Conservation (phyloP, 2,113 vertebrate genomes). For the Apaloderma vittatum region DNA sequence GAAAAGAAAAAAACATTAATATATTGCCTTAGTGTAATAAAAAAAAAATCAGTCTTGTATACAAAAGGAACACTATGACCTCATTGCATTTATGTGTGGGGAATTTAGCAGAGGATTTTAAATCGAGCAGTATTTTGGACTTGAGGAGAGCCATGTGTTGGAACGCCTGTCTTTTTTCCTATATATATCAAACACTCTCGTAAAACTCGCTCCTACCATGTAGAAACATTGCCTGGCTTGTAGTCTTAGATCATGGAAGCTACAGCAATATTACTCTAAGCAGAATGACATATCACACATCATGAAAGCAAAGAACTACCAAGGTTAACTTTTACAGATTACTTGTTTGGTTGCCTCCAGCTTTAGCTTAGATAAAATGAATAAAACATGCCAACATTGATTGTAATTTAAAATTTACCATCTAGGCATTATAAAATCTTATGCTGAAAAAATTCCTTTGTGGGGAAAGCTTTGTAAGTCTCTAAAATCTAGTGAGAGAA, state of each 20-base stretch:
- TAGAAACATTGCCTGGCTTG: neutral
- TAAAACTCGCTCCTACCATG: neutral
- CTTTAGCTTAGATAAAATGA: neutral
- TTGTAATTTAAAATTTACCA: neutral
- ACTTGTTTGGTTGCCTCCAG: neutral
- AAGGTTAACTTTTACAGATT: neutral
- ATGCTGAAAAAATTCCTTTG: neutral
- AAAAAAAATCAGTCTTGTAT: neutral
- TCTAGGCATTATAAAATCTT: neutral
- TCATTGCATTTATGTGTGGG: neutral
- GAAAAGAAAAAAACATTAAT: neutral
- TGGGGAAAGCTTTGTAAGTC: neutral
- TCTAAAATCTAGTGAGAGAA: neutral
- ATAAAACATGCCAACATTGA: neutral
- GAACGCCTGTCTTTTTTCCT: neutral
- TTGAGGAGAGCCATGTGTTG: neutral
- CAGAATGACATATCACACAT: rapidly evolving
- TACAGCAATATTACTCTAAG: neutral
- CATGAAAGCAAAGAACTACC: neutral
- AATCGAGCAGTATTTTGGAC: neutral
- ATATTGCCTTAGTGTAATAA: neutral
- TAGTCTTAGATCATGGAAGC: neutral
- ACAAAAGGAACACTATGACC: neutral
- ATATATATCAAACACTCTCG: neutral
- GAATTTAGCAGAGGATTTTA: neutral